phyloP scores from a whole-genome alignment of 2,888 invertebrate genomes.

The Pantelozetes paolii region DNA sequence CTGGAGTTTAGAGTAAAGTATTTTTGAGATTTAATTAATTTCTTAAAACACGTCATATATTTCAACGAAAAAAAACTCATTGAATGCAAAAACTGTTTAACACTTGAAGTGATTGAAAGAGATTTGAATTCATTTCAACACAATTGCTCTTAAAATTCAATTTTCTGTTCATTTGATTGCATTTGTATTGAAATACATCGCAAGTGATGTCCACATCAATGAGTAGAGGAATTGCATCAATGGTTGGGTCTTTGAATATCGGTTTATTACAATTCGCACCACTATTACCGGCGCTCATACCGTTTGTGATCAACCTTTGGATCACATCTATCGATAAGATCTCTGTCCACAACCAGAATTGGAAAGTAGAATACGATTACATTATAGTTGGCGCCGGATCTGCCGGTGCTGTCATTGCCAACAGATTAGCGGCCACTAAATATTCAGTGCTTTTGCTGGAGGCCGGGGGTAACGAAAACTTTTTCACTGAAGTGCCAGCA shows the following conservation, averaged over 20 bases:
- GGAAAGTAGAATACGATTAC: slow-evolving; percentile 2
- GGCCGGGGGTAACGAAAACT: slow-evolving; percentile 19
- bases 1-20: too few relatives aligned
- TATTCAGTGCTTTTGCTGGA: background rate
- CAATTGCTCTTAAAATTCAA: too few relatives aligned
- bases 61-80: too few relatives aligned
- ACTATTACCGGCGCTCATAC: background rate
- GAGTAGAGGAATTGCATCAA: background rate
- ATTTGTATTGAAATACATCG: too few relatives aligned
- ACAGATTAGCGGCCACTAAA: background rate
- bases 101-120: too few relatives aligned
- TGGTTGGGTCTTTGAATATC: background rate
- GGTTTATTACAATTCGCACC: slow-evolving; percentile 9
- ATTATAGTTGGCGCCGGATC: slow-evolving; percentile 11
- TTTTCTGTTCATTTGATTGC: too few relatives aligned
- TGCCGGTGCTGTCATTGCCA: background rate
- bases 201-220: background rate
- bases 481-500: slow-evolving; percentile 8
- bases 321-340: background rate
- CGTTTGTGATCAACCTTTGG: background rate
- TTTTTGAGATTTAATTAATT: too few relatives aligned
- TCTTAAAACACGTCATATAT: too few relatives aligned
- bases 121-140: too few relatives aligned
- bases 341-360: background rate
- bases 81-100: too few relatives aligned